Percentiles rank a stretch among this genome's conserved stretches.
phyloP scores from a whole-genome alignment of 2,888 invertebrate species.

The Cheilosia vernalis region DNA sequence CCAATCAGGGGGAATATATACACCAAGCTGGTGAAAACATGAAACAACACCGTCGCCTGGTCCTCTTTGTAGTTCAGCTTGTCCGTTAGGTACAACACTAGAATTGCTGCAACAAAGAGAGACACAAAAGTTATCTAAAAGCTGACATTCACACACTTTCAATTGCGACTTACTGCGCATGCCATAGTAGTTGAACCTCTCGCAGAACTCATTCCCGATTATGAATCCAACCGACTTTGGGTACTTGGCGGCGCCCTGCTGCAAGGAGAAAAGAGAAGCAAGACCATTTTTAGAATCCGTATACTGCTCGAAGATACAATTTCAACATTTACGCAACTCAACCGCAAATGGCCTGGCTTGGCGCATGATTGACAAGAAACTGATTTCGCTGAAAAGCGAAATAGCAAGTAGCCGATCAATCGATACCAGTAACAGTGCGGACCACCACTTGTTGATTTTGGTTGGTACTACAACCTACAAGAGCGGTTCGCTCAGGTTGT shows the following conservation, averaged over 20 bases:
- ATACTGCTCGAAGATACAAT: background rate
- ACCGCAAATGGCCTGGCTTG: slow-evolving; percentile 4
- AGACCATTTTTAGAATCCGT: background rate
- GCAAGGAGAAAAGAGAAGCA: slow-evolving; percentile 41
- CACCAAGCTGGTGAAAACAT: slow-evolving; percentile 93
- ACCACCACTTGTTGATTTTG: slow-evolving; percentile 10
- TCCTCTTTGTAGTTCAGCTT: slow-evolving; percentile 89
- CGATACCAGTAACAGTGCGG: background rate
- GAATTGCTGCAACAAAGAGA: slow-evolving; percentile 89
- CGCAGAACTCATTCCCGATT: slow-evolving; percentile 98
- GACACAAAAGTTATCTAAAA: slow-evolving; percentile 19
- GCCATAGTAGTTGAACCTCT: slow-evolving; percentile 98
- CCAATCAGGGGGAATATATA: slow-evolving; percentile 88
- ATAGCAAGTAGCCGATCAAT: background rate
- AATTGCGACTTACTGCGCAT: slow-evolving; percentile 92
- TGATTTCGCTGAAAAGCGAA: too few relatives aligned
- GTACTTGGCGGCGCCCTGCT: slow-evolving; percentile 85
- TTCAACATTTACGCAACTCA: background rate
- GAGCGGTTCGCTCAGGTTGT: background rate
- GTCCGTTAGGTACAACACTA: slow-evolving; percentile 93
- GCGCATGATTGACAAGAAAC: slow-evolving; percentile 15
- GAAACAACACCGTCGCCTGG: slow-evolving; percentile 93
- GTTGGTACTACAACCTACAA: background rate
- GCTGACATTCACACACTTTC: slow-evolving; percentile 12
- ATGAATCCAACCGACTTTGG: slow-evolving; percentile 96